Evolutionary conservation across 2,888 invertebrate genomes (phyloP), one percentile per base, ranked within the genome.

Genomic region (Sinodicranocentrus sp.): DNA sequence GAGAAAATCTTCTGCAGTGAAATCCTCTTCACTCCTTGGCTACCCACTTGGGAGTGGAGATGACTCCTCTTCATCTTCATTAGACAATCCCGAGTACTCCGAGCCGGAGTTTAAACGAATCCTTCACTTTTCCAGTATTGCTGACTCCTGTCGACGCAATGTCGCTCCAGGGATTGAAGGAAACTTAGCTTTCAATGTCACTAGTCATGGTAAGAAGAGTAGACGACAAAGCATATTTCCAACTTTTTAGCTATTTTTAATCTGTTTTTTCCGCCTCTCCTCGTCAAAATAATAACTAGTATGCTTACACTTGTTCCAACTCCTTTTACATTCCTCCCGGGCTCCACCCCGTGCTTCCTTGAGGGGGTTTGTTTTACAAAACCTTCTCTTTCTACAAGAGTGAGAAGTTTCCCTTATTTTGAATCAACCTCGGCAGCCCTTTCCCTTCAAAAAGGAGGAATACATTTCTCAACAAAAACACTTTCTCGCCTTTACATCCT

Each of bases 131-230:
- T 92, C 93, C 26, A 92, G 93, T 44, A 93, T 94, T 54, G 92
- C 93, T 2, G 92, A 92, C 90, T 94, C 93, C 90, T 94, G 94
- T 91, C 93, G 93, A 90, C 91, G 94, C 21, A 90, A 89, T 89
- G 90, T 92, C 67, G 90, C 90, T 87, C 91, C 93, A 25, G 92
- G 92, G 61, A 90, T 92, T 72, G 92, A 92, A 19, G 93, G 93
- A 33, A 92, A 93, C 89, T 91, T 94, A 82, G 93, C 94, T 88
- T 94, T 95, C 90, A 94, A 94, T 89, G 94, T 95, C 82, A 93
- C 94, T 87, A 93, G 93, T 89, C 93, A 92, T 89, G 95, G 95
- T 95, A 91, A 91, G 91, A 89, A 44, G 3, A 3, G 17, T 19
- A 52, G 48, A 6, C n/a, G 17, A 76, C 28, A 23, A 3, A n/a